Percentiles rank a stretch among this genome's conserved stretches.
phyloP scores from a whole-genome alignment of 37 sponge, comb jelly and placozoan genomes.

The Ephydatia muelleri region DNA sequence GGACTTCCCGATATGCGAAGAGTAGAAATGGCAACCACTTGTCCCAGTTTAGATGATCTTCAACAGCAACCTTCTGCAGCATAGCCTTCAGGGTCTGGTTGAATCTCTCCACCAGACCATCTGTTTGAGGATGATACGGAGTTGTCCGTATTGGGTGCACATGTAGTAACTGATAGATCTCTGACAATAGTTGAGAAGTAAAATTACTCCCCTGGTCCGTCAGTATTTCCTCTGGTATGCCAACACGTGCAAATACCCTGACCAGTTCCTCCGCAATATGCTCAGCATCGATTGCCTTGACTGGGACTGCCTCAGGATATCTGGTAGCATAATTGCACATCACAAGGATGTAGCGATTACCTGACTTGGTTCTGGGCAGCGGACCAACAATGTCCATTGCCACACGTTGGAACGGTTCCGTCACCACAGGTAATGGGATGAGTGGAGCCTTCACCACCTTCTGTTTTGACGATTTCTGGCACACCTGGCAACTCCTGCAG shows the following conservation, averaged over 20 bases:
- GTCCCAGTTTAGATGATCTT: slow-evolving; percentile 21
- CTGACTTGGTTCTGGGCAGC: slow-evolving; percentile 10
- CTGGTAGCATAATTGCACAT: slow-evolving; percentile 38
- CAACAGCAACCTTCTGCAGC: not conserved
- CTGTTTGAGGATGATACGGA: slow-evolving; percentile 50
- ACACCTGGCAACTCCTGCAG: slow-evolving; percentile 16
- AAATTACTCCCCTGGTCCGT: slow-evolving; percentile 36
- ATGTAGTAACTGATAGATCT: slow-evolving; percentile 26
- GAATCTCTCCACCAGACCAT: slow-evolving; percentile 50
- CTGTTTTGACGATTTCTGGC: slow-evolving; percentile 31
- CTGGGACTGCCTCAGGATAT: slow-evolving; percentile 44
- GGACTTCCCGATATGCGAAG: slow-evolving; percentile 44
- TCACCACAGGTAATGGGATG: slow-evolving; percentile 18
- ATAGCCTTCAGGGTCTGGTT: slow-evolving; percentile 35
- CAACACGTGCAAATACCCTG: slow-evolving; percentile 14
- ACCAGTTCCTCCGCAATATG: slow-evolving; percentile 37
- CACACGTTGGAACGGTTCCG: not conserved
- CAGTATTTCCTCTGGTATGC: slow-evolving; percentile 30
- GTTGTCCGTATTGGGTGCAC: slow-evolving; percentile 28
- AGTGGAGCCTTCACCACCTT: slow-evolving; percentile 16
- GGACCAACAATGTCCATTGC: slow-evolving; percentile 37
- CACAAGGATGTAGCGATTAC: slow-evolving; percentile 11
- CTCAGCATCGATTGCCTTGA: slow-evolving; percentile 21
- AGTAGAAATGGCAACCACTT: slow-evolving; percentile 17
- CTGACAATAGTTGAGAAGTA: slow-evolving; percentile 15